Conservation (phyloP, 2,888 invertebrate genomes). For the Eustalomyia histrio region DNA sequence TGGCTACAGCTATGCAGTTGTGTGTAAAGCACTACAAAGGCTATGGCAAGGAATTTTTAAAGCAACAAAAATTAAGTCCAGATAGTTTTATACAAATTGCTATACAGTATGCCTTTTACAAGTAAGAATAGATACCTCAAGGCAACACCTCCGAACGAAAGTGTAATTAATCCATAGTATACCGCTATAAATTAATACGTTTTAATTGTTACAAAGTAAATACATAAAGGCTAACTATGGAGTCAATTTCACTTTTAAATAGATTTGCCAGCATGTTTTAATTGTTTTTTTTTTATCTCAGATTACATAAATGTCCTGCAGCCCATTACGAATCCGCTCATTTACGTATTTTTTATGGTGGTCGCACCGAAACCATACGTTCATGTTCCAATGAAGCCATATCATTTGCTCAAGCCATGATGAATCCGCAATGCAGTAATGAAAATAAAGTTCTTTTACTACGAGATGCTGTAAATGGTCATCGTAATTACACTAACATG, state of each 20-base stretch:
- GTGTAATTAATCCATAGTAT: too few relatives aligned
- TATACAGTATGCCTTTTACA: constrained; percentile 92
- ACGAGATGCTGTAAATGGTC: constrained; percentile 86
- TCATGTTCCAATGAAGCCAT: constrained; percentile 92
- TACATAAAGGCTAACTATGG: too few relatives aligned
- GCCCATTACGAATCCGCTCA: constrained; percentile 97
- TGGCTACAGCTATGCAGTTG: constrained; percentile 88
- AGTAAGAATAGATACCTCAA: constrained; percentile 81
- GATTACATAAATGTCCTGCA: constrained; percentile 86
- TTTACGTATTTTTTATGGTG: constrained; percentile 89
- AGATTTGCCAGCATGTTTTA: too few relatives aligned
- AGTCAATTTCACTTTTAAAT: too few relatives aligned
- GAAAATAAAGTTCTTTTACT: constrained; percentile 84
- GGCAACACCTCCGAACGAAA: too few relatives aligned
- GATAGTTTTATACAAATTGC: constrained; percentile 98
- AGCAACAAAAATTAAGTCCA: constrained; percentile 92
- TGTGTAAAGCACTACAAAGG: constrained; percentile 88
- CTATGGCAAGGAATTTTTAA: constrained; percentile 94
- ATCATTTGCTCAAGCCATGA: constrained; percentile 88
- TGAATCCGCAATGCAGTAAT: constrained; percentile 68
- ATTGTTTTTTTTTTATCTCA: constrained; percentile 70
- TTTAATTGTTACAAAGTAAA: too few relatives aligned
- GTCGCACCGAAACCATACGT: constrained; percentile 96
- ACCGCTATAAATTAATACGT: background rate
- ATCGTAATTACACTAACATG: constrained; percentile 87